These are phyloP conservation scores for Anniella stebbinsi DNA, from an alignment of 2,797 vertebrate species.

Conservation along the genomic window DNA sequence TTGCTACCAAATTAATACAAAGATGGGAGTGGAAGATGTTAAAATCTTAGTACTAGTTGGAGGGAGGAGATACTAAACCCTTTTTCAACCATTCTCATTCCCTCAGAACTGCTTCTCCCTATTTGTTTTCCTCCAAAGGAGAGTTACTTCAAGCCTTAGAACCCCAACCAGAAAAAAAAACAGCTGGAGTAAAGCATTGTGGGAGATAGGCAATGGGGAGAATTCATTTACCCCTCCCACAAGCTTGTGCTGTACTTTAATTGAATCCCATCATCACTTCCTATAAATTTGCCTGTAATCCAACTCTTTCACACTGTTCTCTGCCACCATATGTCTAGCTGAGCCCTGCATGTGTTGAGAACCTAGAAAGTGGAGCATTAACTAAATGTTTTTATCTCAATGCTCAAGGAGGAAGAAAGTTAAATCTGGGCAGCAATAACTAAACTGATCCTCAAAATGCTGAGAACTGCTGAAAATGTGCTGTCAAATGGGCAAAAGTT, in stretches of 20 bases:
- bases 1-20: neutral
- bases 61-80: neutral
- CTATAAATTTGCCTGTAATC: neutral
- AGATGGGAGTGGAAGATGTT: neutral
- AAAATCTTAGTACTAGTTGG: neutral
- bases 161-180: too few relatives aligned
- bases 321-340: neutral
- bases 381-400: conserved; percentile 22
- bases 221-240: neutral
- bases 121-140: neutral
- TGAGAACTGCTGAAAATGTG: conserved; percentile 15
- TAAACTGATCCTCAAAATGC: conserved; percentile 42
- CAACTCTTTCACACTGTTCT: neutral
- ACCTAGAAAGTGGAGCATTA: conserved; percentile 19
- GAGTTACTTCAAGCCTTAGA: neutral
- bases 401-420: neutral
- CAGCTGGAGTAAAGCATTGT: neutral
- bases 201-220: too few relatives aligned
- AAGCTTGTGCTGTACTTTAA: neutral
- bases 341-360: conserved; percentile 13
- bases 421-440: conserved; percentile 25
- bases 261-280: neutral
- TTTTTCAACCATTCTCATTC: neutral
- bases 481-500: neutral
- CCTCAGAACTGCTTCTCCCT: neutral